Percentiles rank a stretch among this genome's conserved stretches.
Conservation (phyloP, 2,888 invertebrate species). For the Troides helena region DNA sequence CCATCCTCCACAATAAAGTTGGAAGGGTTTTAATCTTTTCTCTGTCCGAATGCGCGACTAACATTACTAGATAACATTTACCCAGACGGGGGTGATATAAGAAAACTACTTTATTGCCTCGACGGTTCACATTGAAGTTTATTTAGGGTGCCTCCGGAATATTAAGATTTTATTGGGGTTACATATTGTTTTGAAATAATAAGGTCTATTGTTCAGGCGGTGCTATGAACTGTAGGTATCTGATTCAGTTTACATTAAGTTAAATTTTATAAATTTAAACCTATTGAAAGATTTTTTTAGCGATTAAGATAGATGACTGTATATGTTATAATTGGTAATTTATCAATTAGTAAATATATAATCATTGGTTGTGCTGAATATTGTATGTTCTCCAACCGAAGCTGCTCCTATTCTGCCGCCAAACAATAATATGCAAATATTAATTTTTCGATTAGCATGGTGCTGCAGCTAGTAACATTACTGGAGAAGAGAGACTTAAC, state of each 20-base stretch:
- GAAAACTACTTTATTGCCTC: conserved; percentile 64
- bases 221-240: background rate
- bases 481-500: too few relatives aligned
- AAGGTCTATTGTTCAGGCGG: conserved; percentile 32
- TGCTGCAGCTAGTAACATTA: too few relatives aligned
- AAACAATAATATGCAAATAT: too few relatives aligned
- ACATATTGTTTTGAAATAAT: conserved; percentile 52
- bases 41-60: conserved; percentile 47
- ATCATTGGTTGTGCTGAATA: too few relatives aligned
- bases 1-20: background rate
- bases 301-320: too few relatives aligned
- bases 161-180: conserved; percentile 55
- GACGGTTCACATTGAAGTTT: conserved; percentile 53
- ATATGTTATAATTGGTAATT: too few relatives aligned
- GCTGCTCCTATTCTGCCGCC: too few relatives aligned
- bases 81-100: conserved; percentile 55
- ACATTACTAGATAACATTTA: conserved; percentile 49
- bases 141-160: conserved; percentile 57
- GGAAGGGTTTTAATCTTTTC: background rate
- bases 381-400: too few relatives aligned
- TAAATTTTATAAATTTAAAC: background rate
- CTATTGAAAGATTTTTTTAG: background rate
- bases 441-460: too few relatives aligned
- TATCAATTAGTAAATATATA: too few relatives aligned
- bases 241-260: background rate